phyloP scores from a whole-genome alignment of 2,113 vertebrate species.

The Platysteira castanea region DNA sequence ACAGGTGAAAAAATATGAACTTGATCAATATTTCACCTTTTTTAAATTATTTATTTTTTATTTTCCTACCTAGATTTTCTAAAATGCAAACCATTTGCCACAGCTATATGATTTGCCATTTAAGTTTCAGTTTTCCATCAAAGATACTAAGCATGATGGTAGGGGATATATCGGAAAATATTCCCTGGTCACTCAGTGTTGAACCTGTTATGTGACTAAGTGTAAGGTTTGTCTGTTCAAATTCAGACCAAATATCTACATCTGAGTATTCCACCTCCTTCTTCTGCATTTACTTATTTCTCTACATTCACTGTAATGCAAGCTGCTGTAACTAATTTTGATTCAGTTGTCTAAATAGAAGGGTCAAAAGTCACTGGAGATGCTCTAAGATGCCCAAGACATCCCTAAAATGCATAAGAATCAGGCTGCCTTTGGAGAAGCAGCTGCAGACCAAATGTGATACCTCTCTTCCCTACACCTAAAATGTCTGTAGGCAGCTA shows the following conservation, averaged over 20 bases:
- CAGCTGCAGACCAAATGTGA: neutral
- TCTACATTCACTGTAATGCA: neutral
- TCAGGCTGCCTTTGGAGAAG: neutral
- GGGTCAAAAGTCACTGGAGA: neutral
- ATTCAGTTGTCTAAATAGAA: neutral
- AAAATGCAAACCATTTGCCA: neutral
- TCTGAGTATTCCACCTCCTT: neutral
- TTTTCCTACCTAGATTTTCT: neutral
- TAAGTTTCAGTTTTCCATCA: neutral
- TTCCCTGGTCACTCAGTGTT: neutral
- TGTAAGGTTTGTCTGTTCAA: neutral
- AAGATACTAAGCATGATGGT: neutral
- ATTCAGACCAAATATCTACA: neutral
- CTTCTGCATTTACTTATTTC: neutral
- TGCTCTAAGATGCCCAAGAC: neutral
- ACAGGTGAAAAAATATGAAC: neutral
- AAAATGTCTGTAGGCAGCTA: neutral
- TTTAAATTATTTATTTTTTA: neutral
- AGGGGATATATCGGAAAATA: neutral
- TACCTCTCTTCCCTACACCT: fast-evolving
- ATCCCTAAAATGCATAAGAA: neutral
- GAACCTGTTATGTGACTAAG: neutral
- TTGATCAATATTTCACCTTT: neutral
- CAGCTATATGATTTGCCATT: neutral
- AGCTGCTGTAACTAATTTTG: neutral